phyloP scores from a whole-genome alignment of 2,888 invertebrate species.

The Xestia rhomboidea region DNA sequence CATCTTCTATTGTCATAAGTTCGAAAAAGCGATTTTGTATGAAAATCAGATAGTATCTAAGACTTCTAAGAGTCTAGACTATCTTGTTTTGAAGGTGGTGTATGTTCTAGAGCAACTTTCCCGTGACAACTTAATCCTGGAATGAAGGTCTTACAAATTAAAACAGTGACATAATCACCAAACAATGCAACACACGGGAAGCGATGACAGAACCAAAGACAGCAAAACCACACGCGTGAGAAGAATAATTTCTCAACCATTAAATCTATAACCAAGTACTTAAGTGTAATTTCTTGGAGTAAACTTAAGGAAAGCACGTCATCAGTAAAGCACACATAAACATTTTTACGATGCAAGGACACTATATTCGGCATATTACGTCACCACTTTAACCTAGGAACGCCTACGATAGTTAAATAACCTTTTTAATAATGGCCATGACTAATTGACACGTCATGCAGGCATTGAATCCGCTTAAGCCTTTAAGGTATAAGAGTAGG shows the following conservation, averaged over 20 bases:
- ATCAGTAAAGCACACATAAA: not conserved
- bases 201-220: not conserved
- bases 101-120: not conserved
- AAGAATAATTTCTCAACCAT: conserved; percentile 23
- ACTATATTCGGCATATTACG: conserved; percentile 46
- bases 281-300: not conserved
- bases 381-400: conserved; percentile 35
- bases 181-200: conserved; percentile 33
- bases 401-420: conserved; percentile 47
- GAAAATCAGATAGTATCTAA: not conserved
- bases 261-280: not conserved
- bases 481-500: conserved; percentile 66
- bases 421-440: conserved; percentile 63
- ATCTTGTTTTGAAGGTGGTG: not conserved
- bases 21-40: not conserved
- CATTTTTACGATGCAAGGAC: conserved; percentile 37
- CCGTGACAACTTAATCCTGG: not conserved
- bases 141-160: not conserved
- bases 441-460: conserved; percentile 64
- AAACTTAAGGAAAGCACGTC: not conserved
- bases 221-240: conserved; percentile 15
- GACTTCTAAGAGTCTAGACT: not conserved
- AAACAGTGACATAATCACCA: not conserved
- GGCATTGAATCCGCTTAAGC: conserved; percentile 55
- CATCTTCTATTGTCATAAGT: not conserved